phyloP scores from a whole-genome alignment of 1,140 invertebrate genomes.

The Rhyacophila brunnea region DNA sequence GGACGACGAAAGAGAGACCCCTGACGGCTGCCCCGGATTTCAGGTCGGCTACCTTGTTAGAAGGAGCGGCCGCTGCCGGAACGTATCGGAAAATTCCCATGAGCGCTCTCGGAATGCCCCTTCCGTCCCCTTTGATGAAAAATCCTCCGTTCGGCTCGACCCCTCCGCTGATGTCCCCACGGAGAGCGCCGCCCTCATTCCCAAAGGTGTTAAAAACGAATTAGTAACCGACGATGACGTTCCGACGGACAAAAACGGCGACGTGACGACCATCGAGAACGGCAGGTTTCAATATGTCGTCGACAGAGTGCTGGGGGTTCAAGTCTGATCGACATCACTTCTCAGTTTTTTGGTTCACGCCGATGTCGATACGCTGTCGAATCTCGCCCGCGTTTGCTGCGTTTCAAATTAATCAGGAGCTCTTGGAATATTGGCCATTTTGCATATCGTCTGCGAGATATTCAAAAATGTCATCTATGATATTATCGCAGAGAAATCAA shows the following conservation, averaged over 20 bases:
- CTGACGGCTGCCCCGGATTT: constrained; percentile 34
- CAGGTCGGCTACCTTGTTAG: constrained; percentile 42
- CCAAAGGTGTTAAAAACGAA: too few relatives aligned
- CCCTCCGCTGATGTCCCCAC: too few relatives aligned
- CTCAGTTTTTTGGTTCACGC: too few relatives aligned
- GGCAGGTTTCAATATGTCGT: constrained; percentile 68
- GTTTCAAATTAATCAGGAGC: neutral
- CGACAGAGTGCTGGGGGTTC: constrained; percentile 65
- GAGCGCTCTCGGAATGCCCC: constrained; percentile 2
- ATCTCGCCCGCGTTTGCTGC: neutral
- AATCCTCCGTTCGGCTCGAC: neutral
- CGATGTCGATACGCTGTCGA: neutral
- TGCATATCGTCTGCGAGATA: neutral
- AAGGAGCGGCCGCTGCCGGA: constrained; percentile 28
- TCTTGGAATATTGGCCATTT: neutral
- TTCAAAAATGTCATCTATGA: neutral
- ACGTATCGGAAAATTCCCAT: constrained; percentile 35
- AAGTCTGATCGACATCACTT: constrained; percentile 50
- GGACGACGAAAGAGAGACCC: neutral
- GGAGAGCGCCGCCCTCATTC: too few relatives aligned
- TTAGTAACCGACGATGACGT: too few relatives aligned
- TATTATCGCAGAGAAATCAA: neutral
- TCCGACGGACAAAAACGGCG: constrained; percentile 33
- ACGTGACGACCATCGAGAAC: constrained; percentile 49
- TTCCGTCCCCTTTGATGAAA: constrained; percentile 5